Evolutionary conservation across 2,797 vertebrate species (phyloP).

Genomic region (Halcyon badia): DNA sequence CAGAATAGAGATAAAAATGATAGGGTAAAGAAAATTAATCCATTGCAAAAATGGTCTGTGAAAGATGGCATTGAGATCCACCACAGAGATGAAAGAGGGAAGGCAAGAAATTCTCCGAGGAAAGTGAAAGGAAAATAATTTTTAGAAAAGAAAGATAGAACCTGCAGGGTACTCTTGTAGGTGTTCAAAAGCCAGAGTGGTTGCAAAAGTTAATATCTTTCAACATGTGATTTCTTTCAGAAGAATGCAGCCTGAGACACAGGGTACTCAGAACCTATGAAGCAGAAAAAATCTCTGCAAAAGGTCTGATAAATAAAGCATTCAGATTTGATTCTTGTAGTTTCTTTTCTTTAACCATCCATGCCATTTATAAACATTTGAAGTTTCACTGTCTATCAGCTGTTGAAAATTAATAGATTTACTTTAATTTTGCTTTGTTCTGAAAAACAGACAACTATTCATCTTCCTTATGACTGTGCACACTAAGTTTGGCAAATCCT

Average conservation of each 20-base stretch:
- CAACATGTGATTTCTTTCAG: not conserved
- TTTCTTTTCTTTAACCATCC: not conserved
- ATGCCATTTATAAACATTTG: not conserved
- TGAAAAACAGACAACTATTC: not conserved
- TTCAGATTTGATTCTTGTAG: not conserved
- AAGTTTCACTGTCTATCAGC: not conserved
- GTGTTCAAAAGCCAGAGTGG: not conserved
- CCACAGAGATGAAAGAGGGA: not conserved
- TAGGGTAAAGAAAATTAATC: not conserved
- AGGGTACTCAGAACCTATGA: not conserved
- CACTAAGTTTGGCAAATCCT: not conserved
- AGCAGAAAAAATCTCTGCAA: not conserved
- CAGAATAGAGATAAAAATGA: not conserved
- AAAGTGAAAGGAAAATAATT: not conserved
- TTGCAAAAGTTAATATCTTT: not conserved
- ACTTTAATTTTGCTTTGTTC: not conserved
- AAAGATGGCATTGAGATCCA: not conserved
- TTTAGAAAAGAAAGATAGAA: not conserved
- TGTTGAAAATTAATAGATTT: not conserved
- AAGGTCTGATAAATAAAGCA: not conserved
- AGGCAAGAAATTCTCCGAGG: not conserved
- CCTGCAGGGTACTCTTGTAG: not conserved
- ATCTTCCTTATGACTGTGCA: not conserved
- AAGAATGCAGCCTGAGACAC: not conserved
- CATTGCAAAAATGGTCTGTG: not conserved